phyloP scores from a whole-genome alignment of 2,113 vertebrate species.

The Menura novaehollandiae region DNA sequence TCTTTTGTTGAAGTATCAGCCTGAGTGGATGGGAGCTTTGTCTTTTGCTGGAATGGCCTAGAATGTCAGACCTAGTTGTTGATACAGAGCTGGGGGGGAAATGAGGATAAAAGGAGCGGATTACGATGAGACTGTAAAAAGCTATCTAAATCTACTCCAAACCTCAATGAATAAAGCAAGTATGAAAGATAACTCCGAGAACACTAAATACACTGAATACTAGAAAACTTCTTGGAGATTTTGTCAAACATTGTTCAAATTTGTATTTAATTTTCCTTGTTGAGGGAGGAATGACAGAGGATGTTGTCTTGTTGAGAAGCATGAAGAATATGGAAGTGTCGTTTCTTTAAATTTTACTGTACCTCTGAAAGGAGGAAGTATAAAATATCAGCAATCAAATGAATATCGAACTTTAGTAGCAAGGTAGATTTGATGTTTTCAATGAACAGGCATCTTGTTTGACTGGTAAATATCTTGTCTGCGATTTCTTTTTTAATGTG shows the following conservation, averaged over 20 bases:
- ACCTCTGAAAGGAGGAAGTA: not conserved
- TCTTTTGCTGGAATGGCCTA: not conserved
- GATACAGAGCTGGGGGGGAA: not conserved
- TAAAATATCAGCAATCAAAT: conserved; percentile 33
- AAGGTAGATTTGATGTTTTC: conserved; percentile 37
- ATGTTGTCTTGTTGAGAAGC: not conserved
- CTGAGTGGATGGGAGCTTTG: not conserved
- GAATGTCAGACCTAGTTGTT: not conserved
- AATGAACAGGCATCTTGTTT: conserved; percentile 55
- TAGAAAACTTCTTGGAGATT: not conserved
- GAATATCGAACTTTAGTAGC: conserved; percentile 23
- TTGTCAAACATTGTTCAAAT: not conserved
- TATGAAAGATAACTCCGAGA: not conserved
- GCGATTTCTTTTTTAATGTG: conserved; percentile 46
- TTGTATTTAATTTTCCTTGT: not conserved
- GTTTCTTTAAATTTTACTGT: not conserved
- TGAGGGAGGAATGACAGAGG: not conserved
- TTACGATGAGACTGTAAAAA: not conserved
- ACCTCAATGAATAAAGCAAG: not conserved
- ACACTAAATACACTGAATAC: not conserved
- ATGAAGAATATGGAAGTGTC: not conserved
- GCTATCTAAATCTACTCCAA: not conserved
- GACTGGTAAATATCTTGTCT: conserved; percentile 47
- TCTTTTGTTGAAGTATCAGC: not conserved
- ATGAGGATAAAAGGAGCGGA: not conserved